Conservation (phyloP, 2,888 invertebrate genomes). For the Coenonympha arcania region DNA sequence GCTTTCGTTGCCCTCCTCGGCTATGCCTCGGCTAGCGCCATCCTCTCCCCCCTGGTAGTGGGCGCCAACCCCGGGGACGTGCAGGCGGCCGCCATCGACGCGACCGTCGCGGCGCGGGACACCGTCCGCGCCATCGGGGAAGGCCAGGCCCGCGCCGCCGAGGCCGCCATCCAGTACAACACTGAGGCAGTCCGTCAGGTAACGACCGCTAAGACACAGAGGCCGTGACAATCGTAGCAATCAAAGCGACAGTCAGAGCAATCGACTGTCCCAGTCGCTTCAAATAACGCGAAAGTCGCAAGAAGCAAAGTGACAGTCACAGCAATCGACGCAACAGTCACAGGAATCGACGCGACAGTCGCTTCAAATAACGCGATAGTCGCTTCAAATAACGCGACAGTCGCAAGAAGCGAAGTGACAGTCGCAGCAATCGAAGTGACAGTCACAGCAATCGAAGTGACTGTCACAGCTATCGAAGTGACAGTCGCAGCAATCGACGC, state of each 20-base stretch:
- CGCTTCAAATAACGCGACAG: background rate
- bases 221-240: background rate
- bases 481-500: too few relatives aligned
- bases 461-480: too few relatives aligned
- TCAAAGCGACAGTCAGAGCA: background rate
- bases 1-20: conserved; percentile 68
- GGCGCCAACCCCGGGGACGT: conserved; percentile 63
- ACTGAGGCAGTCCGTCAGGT: conserved; percentile 50
- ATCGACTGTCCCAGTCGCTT: background rate
- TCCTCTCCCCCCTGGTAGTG: conserved; percentile 43
- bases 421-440: too few relatives aligned
- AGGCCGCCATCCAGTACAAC: conserved; percentile 57
- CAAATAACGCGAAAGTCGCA: background rate
- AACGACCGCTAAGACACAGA: background rate
- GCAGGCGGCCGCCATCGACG: conserved; percentile 65
- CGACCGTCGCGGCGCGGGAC: conserved; percentile 57
- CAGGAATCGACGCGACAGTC: background rate
- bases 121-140: conserved; percentile 53
- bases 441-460: too few relatives aligned
- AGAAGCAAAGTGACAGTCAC: too few relatives aligned
- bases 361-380: background rate
- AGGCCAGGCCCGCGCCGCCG: conserved; percentile 54
- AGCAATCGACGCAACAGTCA: too few relatives aligned
- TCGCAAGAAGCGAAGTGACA: too few relatives aligned
- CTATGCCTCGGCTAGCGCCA: conserved; percentile 62